Base-by-base conservation (phyloP, 1,140 invertebrate species). In the Cotesia chilonis region DNA sequence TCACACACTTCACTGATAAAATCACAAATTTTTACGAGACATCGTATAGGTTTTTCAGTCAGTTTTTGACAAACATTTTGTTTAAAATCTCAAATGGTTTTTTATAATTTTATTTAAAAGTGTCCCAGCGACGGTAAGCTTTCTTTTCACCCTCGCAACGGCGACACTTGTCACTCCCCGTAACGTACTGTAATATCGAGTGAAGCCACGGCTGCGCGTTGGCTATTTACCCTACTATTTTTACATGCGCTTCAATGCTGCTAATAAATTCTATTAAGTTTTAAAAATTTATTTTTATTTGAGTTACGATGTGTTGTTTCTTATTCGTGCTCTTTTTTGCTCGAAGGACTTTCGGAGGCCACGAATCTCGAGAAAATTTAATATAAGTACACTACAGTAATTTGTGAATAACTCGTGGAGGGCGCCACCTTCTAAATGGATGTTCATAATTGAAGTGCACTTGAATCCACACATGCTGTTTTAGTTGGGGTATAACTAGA, bases 161-260 rank as follows among this genome's bases (percentile, higher is more conserved):
- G 70, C 70, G 70, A 72, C 70, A 72, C 70, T 64, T 72, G 70
- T 71, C 70, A 67, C 64, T 67, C 36, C 70, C 57, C 36, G 52
- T 47, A 66, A 7, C 36, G 47, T 65, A 14, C 70, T 72, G 63
- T 14, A 72, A 72, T 67, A 72, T 67, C 70, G 70, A 72, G 54
- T 65, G 52, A 36, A 55, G 35, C 38, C 70, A 28, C 51, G 64
- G 20, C 64, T 72, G 70, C 70, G 70, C 70, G n/a, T 28, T 37
- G 9, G 4, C 4, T 2, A 14, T 35, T 68, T 36, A 28, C 51
- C 66, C 66, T 68, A 28, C 51, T 68, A 14, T 12, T 36, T 57
- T 41, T 28, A 47, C 64, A 17, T 51, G 38, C 38, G 64, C 64
- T 66, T 47, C 17, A 3, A 12, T 66, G 14, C 12, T 6, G 10